Evolutionary conservation across 1,140 invertebrate genomes (phyloP).

Genomic region (Steinernema khuongi): DNA sequence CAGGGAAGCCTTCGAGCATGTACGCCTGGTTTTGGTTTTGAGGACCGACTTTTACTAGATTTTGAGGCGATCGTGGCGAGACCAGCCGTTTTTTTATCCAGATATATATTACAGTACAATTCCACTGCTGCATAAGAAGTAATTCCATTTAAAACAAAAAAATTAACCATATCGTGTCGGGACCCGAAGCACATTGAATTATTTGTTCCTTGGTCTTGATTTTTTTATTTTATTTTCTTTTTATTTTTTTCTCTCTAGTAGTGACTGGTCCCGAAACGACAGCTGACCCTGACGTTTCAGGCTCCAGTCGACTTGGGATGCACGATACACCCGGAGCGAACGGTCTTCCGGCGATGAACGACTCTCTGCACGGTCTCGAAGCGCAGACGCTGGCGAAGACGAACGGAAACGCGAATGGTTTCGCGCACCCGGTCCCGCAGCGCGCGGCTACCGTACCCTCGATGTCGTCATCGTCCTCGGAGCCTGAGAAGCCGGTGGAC

Average conservation of each 20-base stretch:
- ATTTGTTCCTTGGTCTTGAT: too few relatives aligned
- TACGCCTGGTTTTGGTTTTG: neutral
- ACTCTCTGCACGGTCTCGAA: constrained; percentile 18
- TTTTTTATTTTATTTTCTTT: too few relatives aligned
- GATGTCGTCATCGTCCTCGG: constrained; percentile 5
- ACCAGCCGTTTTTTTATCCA: too few relatives aligned
- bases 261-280: too few relatives aligned
- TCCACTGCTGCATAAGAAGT: too few relatives aligned
- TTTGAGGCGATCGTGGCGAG: neutral
- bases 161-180: too few relatives aligned
- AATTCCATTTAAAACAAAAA: too few relatives aligned
- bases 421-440: neutral
- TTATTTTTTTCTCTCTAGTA: too few relatives aligned
- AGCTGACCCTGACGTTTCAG: too few relatives aligned
- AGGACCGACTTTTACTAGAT: neutral
- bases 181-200: too few relatives aligned
- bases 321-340: neutral
- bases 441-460: neutral
- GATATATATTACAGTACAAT: too few relatives aligned
- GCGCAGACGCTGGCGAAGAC: constrained; percentile 18
- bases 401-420: constrained; percentile 18
- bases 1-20: neutral
- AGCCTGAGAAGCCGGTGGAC: constrained; percentile 62
- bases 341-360: constrained; percentile 20
- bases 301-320: neutral